Evolutionary conservation across 2,797 vertebrate genomes (phyloP).

Genomic region (Atherinosoma microstoma): DNA sequence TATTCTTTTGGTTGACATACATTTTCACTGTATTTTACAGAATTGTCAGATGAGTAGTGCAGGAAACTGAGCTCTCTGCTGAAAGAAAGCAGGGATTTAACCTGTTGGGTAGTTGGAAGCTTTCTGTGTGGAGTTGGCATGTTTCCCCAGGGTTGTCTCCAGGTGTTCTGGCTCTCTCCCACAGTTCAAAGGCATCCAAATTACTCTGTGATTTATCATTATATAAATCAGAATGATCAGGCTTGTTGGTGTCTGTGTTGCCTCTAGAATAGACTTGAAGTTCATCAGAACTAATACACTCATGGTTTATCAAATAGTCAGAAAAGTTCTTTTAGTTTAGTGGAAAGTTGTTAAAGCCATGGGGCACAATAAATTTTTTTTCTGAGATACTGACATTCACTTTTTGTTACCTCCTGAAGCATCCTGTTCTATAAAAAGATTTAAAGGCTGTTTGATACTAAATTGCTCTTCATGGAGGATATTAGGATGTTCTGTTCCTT

Average conservation of each 20-base stretch:
- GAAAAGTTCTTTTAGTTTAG: no score
- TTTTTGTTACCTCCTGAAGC: neutral
- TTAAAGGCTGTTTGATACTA: neutral
- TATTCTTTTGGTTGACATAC: no score
- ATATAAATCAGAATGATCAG: neutral
- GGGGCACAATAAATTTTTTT: no score
- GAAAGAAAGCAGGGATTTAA: no score
- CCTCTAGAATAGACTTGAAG: neutral
- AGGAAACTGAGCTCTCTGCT: no score
- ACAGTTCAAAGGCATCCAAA: neutral
- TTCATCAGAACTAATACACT: neutral
- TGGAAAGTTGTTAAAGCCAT: no score
- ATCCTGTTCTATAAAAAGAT: constrained; percentile 3
- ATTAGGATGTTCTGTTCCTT: constrained; percentile 2
- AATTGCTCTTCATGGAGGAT: neutral
- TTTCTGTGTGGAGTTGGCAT: neutral
- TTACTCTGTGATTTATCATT: neutral
- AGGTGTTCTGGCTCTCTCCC: neutral
- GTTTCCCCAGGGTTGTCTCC: neutral
- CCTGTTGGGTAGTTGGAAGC: neutral
- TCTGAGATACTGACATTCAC: no score
- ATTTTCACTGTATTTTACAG: no score
- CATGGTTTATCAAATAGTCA: neutral
- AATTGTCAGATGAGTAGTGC: no score
- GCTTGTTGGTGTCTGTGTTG: neutral